A percentile compares a stretch with the other conserved stretches of the same genome.
Evolutionary conservation across 64 coral and sea anemone species (phyloP).

Genomic region (Pachyseris speciosa): DNA sequence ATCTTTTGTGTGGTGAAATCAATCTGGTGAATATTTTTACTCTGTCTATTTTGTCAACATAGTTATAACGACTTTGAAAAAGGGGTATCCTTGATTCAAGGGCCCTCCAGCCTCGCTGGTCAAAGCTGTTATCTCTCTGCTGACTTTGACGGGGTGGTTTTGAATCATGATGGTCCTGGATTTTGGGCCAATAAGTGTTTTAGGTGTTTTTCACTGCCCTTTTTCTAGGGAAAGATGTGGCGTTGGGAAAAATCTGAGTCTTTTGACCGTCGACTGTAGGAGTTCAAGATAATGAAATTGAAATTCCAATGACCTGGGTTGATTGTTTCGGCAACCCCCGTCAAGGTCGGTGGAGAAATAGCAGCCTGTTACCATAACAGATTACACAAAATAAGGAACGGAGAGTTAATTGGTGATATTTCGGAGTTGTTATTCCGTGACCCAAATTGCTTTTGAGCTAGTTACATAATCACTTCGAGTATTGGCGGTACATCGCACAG

Average conservation of each 20-base stretch:
- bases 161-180: neutral
- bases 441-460: neutral
- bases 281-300: conserved; percentile 14
- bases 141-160: conserved; percentile 30
- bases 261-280: neutral
- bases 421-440: neutral
- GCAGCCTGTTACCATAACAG: neutral
- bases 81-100: conserved; percentile 23
- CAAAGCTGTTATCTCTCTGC: conserved; percentile 33
- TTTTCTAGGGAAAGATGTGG: neutral
- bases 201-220: neutral
- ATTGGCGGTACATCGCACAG: conserved; percentile 1
- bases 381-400: neutral
- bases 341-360: neutral
- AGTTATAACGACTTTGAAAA: conserved; percentile 15
- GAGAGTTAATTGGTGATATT: conserved; percentile 23
- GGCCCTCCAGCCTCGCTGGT: conserved; percentile 13
- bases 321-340: conserved; percentile 1
- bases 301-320: conserved; percentile 1
- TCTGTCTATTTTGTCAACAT: conserved; percentile 5
- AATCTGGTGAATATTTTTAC: conserved; percentile 3
- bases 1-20: conserved; percentile 4
- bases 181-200: neutral
- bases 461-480: neutral
- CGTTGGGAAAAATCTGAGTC: neutral